Evolutionary conservation across 1,140 invertebrate genomes (phyloP), one percentile per base, ranked within the genome.

Genomic region (Zaprionus camerounensis): DNA sequence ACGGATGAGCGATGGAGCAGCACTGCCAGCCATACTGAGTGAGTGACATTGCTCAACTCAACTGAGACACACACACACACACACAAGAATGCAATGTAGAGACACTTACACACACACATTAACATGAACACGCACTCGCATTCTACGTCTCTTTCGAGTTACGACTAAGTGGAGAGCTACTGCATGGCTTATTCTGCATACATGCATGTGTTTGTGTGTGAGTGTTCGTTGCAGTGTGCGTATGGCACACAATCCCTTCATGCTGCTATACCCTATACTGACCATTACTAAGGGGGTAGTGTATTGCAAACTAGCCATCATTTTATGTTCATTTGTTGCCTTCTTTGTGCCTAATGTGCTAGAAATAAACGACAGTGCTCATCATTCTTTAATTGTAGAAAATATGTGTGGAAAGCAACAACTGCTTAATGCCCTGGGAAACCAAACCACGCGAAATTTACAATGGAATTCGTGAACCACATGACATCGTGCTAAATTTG

Each of bases 1-100:
- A 53, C 31, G 63, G 49, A 66, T 66, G 63, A 66, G 22, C 53
- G 63, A 66, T 66, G 51, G 63, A 56, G 34, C 49, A 56, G 63
- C 63, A 41, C 63, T 56, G 63, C 22, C 63, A 20, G 63, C 20
- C 20, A 36, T 36, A 34, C 56, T 67, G 56, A 31, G 41, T 70
- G 58, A 15, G 62, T 68, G 65, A 55, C 53, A 64, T 46, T 69
- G 46, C 62, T 63, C 68, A 70, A 34, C 44, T 61, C 38, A 53
- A 46, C 53, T 66, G 55, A 28, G 22, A 56, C 57, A 55, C 41
- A 44, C 36, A 63, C 49, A 26, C n/a, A 56, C 57, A 55, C 41
- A 44, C 36, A 63, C 49, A 55, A 17, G 41, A 9, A 17, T 46
- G 41, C 41, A 9, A 17, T 46, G 41, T 5, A 46, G 7, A 9